Base-by-base conservation (phyloP, 2,113 vertebrate genomes). In the Lophochroa leadbeateri region DNA sequence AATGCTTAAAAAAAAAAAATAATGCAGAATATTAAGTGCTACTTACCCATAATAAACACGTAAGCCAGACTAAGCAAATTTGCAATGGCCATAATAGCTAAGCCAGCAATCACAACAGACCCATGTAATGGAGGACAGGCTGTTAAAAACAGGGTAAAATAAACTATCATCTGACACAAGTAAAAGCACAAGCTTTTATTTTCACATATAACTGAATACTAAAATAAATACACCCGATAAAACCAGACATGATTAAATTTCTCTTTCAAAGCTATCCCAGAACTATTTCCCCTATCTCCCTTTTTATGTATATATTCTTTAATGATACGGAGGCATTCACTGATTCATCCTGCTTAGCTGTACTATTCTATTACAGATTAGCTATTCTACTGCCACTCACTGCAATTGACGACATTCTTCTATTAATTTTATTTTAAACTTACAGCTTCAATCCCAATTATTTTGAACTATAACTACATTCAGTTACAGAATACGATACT, bases 41-140 rank as follows among this genome's bases (percentile, higher is more conserved):
- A 98, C 98, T 98, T 98, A 98, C 98, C 98, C 92, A 94, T 90
- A 97, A 98, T 78, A 95, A 97, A 95, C 96, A 98, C 91, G 95
- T 97, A 98, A 97, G 75, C 95, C 97, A 98, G 94, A 94, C 97
- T 98, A 93, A 98, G 82, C 95, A 97, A 93, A 96, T 87, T 94
- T 94, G 92, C 96, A 98, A 97, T 75, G 96, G 97, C 97, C 90
- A 97, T 92, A 97, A 98, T 92, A 93, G 96, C 97, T 97, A 98
- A 97, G 93, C 98, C 98, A 96, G 97, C 95, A 97, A 98, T 97
- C 94, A 98, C 39, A 89, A 98, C 92, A 82, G 98, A 95, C 20
- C 83, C 97, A 16, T 98, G 95, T 82, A 76, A 63, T 1, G 97
- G 96, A 68, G 93, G 79, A 76, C 98, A 98, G 24, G 88, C 98